Conservation (phyloP, 2,797 vertebrate genomes). For the Zonotrichia albicollis region DNA sequence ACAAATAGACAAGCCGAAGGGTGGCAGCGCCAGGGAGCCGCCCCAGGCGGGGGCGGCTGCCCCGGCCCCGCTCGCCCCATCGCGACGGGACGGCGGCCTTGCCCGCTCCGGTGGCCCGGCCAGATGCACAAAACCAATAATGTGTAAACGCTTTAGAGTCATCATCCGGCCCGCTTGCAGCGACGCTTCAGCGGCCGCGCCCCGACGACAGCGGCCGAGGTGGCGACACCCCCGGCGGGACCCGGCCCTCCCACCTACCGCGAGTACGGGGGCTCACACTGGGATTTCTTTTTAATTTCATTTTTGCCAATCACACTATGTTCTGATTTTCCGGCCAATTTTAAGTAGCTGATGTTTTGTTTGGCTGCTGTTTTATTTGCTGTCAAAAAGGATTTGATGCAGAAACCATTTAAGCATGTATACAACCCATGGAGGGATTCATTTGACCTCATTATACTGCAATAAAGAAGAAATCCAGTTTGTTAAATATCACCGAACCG, state of each 20-base stretch:
- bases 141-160: constrained; percentile 77
- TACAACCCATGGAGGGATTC: constrained; percentile 92
- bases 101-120: constrained; percentile 66
- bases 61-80: not conserved
- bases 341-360: constrained; percentile 90
- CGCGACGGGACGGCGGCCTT: constrained; percentile 27
- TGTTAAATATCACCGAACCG: constrained; percentile 97
- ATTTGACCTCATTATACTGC: constrained; percentile 99
- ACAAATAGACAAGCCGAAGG: not conserved
- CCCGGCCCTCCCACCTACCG: not conserved
- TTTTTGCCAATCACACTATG: constrained; percentile 58
- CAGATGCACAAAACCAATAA: constrained; percentile 79
- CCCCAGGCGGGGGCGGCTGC: not conserved
- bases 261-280: not conserved
- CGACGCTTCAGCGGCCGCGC: constrained; percentile 51
- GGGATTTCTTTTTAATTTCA: constrained; percentile 10
- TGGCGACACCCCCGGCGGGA: not conserved
- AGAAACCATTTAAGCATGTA: constrained; percentile 94
- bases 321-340: constrained; percentile 69
- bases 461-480: constrained; percentile 98
- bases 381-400: constrained; percentile 97
- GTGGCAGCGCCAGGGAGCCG: not conserved
- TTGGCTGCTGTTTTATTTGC: constrained; percentile 94
- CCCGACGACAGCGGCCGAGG: not conserved
- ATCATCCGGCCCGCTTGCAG: constrained; percentile 62